Evolutionary conservation across 1,140 invertebrate genomes (phyloP).

Genomic region (Leptinotarsa defecta): DNA sequence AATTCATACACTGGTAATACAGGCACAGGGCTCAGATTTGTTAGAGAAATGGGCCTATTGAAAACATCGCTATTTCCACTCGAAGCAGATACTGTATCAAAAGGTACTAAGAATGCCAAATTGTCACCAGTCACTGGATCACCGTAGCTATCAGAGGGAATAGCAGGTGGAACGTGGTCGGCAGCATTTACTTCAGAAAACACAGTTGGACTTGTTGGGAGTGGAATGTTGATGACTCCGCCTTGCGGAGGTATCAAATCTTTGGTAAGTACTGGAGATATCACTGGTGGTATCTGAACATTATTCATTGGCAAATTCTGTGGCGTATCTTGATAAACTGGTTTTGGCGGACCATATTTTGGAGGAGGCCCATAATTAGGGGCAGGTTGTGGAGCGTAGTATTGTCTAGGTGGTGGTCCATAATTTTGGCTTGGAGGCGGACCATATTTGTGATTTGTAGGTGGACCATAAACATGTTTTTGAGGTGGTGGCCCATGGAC

Average conservation of each 20-base stretch:
- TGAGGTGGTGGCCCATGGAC: slow-evolving; percentile 12
- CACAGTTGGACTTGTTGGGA: slow-evolving; percentile 7
- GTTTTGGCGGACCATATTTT: slow-evolving; percentile 28
- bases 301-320: slow-evolving; percentile 21
- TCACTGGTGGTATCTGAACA: slow-evolving; percentile 4
- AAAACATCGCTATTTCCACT: slow-evolving; percentile 31
- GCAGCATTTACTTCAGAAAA: slow-evolving; percentile 1
- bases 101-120: slow-evolving; percentile 25
- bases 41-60: slow-evolving; percentile 26
- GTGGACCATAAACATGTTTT: slow-evolving; percentile 10
- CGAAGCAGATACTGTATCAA: slow-evolving; percentile 41
- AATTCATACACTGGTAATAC: slow-evolving; percentile 36
- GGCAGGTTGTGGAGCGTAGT: slow-evolving; percentile 12
- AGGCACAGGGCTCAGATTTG: slow-evolving; percentile 46
- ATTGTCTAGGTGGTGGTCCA: slow-evolving; percentile 25
- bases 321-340: slow-evolving; percentile 11
- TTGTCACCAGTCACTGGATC: slow-evolving; percentile 36
- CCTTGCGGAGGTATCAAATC: slow-evolving; percentile 26
- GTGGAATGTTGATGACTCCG: slow-evolving; percentile 33
- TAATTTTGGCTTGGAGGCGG: slow-evolving; percentile 21
- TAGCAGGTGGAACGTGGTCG: slow-evolving; percentile 23
- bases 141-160: slow-evolving; percentile 44
- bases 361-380: slow-evolving; percentile 31
- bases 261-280: background rate
- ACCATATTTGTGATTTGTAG: slow-evolving; percentile 25